phyloP scores from a whole-genome alignment of 2,888 invertebrate species.

The Cryptus armator region DNA sequence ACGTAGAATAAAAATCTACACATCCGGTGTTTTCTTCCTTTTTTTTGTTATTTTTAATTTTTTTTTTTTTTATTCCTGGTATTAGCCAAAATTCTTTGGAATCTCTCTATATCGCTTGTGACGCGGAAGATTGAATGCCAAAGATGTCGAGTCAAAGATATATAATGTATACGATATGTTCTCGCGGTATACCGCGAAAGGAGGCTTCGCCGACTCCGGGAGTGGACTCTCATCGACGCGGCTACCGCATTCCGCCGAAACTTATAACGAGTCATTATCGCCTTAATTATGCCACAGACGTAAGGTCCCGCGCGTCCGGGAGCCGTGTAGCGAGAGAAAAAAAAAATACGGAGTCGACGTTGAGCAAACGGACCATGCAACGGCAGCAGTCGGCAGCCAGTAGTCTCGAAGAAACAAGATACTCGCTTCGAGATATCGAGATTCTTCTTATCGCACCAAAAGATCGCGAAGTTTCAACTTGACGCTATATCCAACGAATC shows the following conservation, averaged over 20 bases:
- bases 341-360: neutral
- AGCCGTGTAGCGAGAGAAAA: constrained; percentile 42
- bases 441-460: constrained; percentile 43
- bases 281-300: constrained; percentile 53
- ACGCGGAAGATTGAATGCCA: constrained; percentile 22
- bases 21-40: constrained; percentile 1
- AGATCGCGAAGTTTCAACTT: constrained; percentile 32
- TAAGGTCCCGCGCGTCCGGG: constrained; percentile 39
- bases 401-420: constrained; percentile 44
- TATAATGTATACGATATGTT: constrained; percentile 51
- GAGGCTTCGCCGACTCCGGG: neutral
- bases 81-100: constrained; percentile 3
- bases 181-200: constrained; percentile 32
- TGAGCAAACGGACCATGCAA: constrained; percentile 24
- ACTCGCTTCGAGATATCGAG: constrained; percentile 47
- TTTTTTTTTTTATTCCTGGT: constrained; percentile 1
- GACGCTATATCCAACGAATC: neutral
- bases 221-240: neutral
- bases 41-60: neutral
- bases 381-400: neutral
- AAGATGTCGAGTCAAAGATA: constrained; percentile 35
- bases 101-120: neutral
- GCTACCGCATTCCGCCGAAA: constrained; percentile 56
- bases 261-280: constrained; percentile 55
- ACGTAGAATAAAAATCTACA: neutral